Base-by-base conservation (phyloP, 2,113 vertebrate species). In the Lophius piscatorius region DNA sequence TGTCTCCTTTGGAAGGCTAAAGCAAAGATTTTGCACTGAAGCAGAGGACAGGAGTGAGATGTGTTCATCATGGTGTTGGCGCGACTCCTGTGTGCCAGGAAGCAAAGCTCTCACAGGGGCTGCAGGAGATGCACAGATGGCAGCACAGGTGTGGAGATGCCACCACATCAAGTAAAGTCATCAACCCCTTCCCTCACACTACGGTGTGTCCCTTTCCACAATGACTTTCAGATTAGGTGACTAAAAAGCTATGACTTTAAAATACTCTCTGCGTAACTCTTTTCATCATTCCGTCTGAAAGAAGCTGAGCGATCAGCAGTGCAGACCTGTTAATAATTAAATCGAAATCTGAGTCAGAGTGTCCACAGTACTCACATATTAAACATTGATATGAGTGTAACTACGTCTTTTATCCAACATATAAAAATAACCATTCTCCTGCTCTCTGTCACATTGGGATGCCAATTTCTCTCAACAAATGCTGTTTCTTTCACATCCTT, bases 61-160 rank as follows among this genome's bases (percentile, higher is more conserved):
- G 48, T 74, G 81, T 89, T 88, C 76, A 78, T 89, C 70, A 79
- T 63, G 49, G 56, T 71, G 74, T 66, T 34, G 23, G 29, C 49
- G 56, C n/a, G 47, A 78, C 76, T 76, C 80, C 78, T 67, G 56
- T 82, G 59, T 80, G 79, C 76, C 86, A 87, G 79, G 76, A 84
- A 82, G 64, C 74, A 44, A 65, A 49, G 73, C 63, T 78, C 65
- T 63, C 82, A 67, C 77, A 46, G 54, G 60, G 71, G 82, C 76
- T 76, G 76, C 69, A 47, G 57, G 11, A 9, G 29, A 10, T 31
- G 82, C 76, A 84, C 90, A 91, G 90, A 91, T 90, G 88, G 90
- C 80, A 78, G 80, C 78, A 50, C 90, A 91, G 90, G 88, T 90
- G 88, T 87, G 70, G 69, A 72, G 81, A 80, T 81, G 83, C 86